Base-by-base conservation (phyloP, 2,113 vertebrate species). In the Nymphicus hollandicus region DNA sequence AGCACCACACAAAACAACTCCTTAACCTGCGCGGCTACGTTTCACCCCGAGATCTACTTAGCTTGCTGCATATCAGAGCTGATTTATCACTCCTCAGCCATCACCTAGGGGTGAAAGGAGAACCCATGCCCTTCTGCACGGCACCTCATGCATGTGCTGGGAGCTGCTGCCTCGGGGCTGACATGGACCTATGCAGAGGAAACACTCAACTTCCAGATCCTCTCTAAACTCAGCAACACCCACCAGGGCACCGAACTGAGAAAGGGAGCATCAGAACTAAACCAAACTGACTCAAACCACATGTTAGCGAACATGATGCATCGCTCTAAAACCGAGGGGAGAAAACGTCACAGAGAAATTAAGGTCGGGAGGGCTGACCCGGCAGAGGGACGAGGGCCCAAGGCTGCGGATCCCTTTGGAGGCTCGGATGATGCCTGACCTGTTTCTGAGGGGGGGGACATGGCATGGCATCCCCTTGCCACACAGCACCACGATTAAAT, bases 371-470 rank as follows among this genome's bases (percentile, higher is more conserved):
- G 13, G 10, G 43, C 17, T 52, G 71, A 46, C 24, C 65, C 27
- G 5, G 3, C 1, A 0, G n/a, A 58, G 35, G 3, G 3, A 4
- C 4, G 3, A 4, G 55, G 24, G 8, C 15, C 2, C 17, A 0
- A 11, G 58, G 66, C 11, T 11, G 61, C 18, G 1, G 31, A 3
- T 4, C 1, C 2, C 41, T 13, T 2, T 7, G 71, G 12, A 7
- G 41, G 8, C 0, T 10, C 29, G 10, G 41, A 41, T 3, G 2
- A 7, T 0, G 3, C 1, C 43, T 1, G 52, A 18, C 14, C 43
- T 9, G 3, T 13, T 15, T 13, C 9, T 1, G 39, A 24, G 31
- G 43, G 3, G 55, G 35, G 60, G 9, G 35, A 25, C 20, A 24
- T 1, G 6, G 52, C 68, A 9, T 3, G 2, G 41, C 52, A 46